Base-by-base conservation (phyloP, 2,113 vertebrate species). In the Rhea pennata region DNA sequence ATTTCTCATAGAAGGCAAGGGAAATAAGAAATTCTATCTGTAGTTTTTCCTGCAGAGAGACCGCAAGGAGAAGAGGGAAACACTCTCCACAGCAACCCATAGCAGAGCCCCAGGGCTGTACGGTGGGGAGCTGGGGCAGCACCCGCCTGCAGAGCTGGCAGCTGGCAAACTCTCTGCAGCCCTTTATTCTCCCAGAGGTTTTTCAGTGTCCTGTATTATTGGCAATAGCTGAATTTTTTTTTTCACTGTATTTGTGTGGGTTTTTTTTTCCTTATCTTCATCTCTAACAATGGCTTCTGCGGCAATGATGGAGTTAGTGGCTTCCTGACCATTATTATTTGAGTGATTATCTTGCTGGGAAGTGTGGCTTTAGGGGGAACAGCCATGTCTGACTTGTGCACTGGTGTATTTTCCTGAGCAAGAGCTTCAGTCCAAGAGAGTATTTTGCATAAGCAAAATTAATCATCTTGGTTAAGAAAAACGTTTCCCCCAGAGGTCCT, bases 381-480 rank as follows among this genome's bases (percentile, higher is more conserved):
- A 42, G 48, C 51, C 1, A 0, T 16, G 33, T 58, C 44, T 75
- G 46, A 24, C 42, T 54, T 66, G 69, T 53, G 15, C 66, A 73
- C 71, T 70, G 48, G 72, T 40, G 40, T 13, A 24, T 92, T 66
- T 82, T 76, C 40, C 50, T 77, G 40, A 91, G 48, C 54, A 31
- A 80, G 54, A 80, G 10, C 36, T 85, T 80, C 81, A 21, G 40
- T 27, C 46, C 77, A 42, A 71, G 23, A 50, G 11, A 50, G 12
- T n/a, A 27, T 71, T 96, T 81, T 81, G 39, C 70, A 54, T 80
- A 48, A 87, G 76, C 80, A 95, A 73, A 95, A 89, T 59, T 92
- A 93, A 81, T 84, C 26, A 3, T 42, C 87, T 93, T 92, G 51
- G 51, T 24, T 24, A 53, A 53, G 51, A 17, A 53, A 22, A 24